Evolutionary conservation across 2,113 vertebrate genomes (phyloP), one percentile per base, ranked within the genome.

Genomic region (Oryzias celebensis): DNA sequence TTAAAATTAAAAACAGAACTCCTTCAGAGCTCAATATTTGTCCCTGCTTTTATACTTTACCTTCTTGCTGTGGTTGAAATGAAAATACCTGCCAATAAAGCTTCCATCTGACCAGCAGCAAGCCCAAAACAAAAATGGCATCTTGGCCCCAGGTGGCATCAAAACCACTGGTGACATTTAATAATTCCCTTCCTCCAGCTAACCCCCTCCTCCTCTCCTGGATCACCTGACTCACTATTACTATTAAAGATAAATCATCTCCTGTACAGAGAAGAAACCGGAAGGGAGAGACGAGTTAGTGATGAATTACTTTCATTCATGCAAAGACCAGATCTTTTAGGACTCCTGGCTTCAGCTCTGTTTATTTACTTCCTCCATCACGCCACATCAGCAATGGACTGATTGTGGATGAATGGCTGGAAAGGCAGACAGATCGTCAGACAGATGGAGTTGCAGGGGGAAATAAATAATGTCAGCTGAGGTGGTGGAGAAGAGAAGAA

Each of bases 261-360:
- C 56, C 64, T 42, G 18, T 67, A 43, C n/a, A 5, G 43, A 48
- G 58, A 63, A 70, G 71, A 58, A 77, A 53, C 42, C 41, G 43
- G 36, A 52, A 68, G 52, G 55, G 52, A 26, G 62, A 46, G 74
- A 73, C 65, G 61, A 52, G 65, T 17, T 55, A 5, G 62, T 85
- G 85, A 89, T 89, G 71, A 80, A 88, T 85, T 70, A 81, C 77
- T 53, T 5, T 66, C 73, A 77, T 81, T 85, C 81, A 85, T 71
- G 82, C 85, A 85, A 81, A 88, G 84, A 84, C 84, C 83, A 83
- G 81, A 86, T 85, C 82, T 88, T 85, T 77, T 71, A 81, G 81
- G 84, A 86, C 74, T 86, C 82, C 77, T 81, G 80, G 78, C 83
- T 77, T 78, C 55, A 73, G 71, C 71, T 81, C 67, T 82, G 79